A percentile compares a stretch with the other conserved stretches of the same genome.
Evolutionary conservation across 2,797 vertebrate genomes (phyloP).

Genomic region (Sebastes cheni): DNA sequence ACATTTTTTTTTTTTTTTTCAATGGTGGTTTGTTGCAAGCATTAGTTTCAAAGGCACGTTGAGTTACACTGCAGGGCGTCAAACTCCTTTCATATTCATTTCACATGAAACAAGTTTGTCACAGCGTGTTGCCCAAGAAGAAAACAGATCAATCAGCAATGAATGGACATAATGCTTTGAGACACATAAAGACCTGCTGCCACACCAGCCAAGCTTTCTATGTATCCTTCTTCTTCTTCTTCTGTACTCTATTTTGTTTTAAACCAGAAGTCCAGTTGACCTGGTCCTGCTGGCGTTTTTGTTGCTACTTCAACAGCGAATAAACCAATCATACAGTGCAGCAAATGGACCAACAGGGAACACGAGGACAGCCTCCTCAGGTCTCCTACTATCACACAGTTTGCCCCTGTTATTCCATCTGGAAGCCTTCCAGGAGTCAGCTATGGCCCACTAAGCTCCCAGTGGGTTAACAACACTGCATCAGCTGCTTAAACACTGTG

Average conservation of each 20-base stretch:
- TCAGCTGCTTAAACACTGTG: slow-evolving; percentile 69
- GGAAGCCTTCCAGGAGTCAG: slow-evolving; percentile 68
- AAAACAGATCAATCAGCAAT: slow-evolving; percentile 44
- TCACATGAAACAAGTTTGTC: slow-evolving; percentile 39
- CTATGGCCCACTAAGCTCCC: slow-evolving; percentile 66
- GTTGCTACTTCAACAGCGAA: slow-evolving; percentile 37
- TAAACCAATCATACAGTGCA: slow-evolving; percentile 41
- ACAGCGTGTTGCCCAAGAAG: slow-evolving; percentile 18
- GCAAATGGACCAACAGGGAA: slow-evolving; percentile 59
- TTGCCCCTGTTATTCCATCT: slow-evolving; percentile 63
- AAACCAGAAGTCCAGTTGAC: slow-evolving; percentile 19
- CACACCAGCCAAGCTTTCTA: background rate
- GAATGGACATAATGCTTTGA: slow-evolving; percentile 14
- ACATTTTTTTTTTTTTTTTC: slow-evolving; percentile 1
- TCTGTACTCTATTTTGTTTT: background rate
- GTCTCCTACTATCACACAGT: slow-evolving; percentile 49
- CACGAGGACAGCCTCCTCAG: slow-evolving; percentile 44
- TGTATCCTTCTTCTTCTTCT: background rate
- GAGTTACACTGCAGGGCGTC: slow-evolving; percentile 39
- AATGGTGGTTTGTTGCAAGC: slow-evolving; percentile 24
- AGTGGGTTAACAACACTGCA: slow-evolving; percentile 69
- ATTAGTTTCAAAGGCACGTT: slow-evolving; percentile 36
- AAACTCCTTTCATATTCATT: slow-evolving; percentile 48
- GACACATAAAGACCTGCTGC: slow-evolving; percentile 11
- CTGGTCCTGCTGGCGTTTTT: slow-evolving; percentile 20